A percentile compares a stretch with the other conserved stretches of the same genome.
phyloP scores from a whole-genome alignment of 2,797 vertebrate genomes.

The Hafferia zeledoni region DNA sequence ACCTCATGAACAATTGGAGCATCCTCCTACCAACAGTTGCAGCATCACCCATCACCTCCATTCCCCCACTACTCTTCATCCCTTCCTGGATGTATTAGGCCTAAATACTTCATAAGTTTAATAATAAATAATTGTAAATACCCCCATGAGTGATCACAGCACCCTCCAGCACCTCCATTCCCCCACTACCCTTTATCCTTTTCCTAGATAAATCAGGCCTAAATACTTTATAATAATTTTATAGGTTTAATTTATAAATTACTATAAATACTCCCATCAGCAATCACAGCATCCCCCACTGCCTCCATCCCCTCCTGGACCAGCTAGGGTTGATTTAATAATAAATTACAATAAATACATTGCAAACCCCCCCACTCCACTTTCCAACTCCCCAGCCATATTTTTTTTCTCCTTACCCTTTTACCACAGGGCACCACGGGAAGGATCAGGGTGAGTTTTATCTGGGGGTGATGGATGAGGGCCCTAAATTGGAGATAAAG shows the following conservation, averaged over 20 bases:
- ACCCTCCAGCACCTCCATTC: no score
- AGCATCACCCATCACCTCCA: background rate
- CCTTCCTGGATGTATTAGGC: background rate
- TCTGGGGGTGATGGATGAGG: conserved; percentile 87
- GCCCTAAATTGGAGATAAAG: conserved; percentile 89
- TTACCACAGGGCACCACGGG: conserved; percentile 73
- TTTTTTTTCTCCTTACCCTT: background rate
- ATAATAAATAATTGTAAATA: background rate
- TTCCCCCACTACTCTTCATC: no score
- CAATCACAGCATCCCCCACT: background rate
- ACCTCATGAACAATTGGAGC: background rate
- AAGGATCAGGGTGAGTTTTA: conserved; percentile 85
- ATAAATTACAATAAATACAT: background rate
- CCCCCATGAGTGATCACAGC: background rate
- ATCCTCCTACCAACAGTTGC: background rate
- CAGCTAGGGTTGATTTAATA: background rate
- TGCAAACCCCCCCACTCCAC: background rate
- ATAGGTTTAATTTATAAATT: background rate
- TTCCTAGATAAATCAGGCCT: background rate
- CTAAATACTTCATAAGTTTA: background rate
- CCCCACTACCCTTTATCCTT: background rate
- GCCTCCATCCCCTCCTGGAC: background rate
- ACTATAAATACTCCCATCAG: background rate
- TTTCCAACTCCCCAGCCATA: rapidly evolving
- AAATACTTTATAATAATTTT: background rate